Conservation (phyloP, 2,797 vertebrate species). For the Gymnocypris eckloni region DNA sequence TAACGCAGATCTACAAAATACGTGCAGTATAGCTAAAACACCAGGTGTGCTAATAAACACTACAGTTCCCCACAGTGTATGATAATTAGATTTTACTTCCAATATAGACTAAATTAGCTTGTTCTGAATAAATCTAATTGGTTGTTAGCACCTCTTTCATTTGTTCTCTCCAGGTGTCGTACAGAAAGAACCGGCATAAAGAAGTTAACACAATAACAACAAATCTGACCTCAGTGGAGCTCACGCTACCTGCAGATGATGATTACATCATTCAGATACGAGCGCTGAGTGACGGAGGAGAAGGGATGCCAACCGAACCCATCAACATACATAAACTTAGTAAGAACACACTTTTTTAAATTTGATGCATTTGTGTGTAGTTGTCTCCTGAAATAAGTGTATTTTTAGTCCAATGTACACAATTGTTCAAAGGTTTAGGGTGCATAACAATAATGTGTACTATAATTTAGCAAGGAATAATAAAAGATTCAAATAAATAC, state of each 20-base stretch:
- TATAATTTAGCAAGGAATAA: background rate
- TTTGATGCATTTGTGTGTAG: background rate
- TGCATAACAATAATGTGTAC: background rate
- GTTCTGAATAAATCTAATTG: constrained; percentile 19
- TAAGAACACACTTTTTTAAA: constrained; percentile 69
- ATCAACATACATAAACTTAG: constrained; percentile 90
- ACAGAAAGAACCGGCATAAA: constrained; percentile 84
- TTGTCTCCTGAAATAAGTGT: background rate
- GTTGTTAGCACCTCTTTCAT: constrained; percentile 37
- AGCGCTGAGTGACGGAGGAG: constrained; percentile 88
- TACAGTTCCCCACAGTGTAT: constrained; percentile 7
- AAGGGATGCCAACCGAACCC: constrained; percentile 87
- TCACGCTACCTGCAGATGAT: constrained; percentile 82
- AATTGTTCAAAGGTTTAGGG: background rate
- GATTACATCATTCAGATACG: constrained; percentile 89
- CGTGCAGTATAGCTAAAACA: constrained; percentile 15
- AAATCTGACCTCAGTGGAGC: constrained; percentile 83
- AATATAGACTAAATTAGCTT: constrained; percentile 32
- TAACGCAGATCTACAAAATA: background rate
- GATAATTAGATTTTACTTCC: constrained; percentile 36
- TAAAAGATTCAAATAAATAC: background rate
- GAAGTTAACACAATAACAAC: constrained; percentile 80
- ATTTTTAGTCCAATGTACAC: background rate
- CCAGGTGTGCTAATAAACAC: constrained; percentile 44
- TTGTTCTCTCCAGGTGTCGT: constrained; percentile 82